Percentiles rank a stretch among this genome's conserved stretches.
Evolutionary conservation across 2,797 vertebrate genomes (phyloP).

Genomic region (Siniperca scherzeri): DNA sequence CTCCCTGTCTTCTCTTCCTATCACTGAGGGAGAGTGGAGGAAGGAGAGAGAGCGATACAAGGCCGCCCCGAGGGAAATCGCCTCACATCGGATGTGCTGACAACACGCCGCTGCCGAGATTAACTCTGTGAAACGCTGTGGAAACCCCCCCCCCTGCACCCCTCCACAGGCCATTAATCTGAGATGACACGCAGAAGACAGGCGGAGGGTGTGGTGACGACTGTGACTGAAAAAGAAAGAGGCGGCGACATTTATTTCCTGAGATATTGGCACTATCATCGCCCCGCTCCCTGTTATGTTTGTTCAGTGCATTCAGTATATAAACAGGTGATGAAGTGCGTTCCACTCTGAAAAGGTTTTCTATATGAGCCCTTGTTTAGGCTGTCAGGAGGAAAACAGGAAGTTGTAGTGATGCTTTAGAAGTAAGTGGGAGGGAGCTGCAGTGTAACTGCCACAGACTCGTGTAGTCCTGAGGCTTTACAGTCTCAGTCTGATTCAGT

Average conservation of each 20-base stretch:
- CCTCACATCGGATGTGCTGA: slow-evolving; percentile 54
- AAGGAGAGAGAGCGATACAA: slow-evolving; percentile 9
- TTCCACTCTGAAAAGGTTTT: slow-evolving; percentile 1
- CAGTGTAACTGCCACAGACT: neutral
- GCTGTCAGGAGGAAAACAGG: neutral
- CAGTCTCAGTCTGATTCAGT: neutral
- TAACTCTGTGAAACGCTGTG: slow-evolving; percentile 49
- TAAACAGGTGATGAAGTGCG: slow-evolving; percentile 24
- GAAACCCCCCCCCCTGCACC: slow-evolving; percentile 41
- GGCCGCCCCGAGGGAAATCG: slow-evolving; percentile 53
- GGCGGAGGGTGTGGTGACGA: slow-evolving; percentile 13
- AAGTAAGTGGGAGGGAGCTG: neutral
- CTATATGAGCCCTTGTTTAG: slow-evolving; percentile 8
- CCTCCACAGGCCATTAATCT: slow-evolving; percentile 61
- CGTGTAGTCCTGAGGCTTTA: slow-evolving; percentile 5
- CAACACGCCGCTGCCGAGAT: slow-evolving; percentile 55
- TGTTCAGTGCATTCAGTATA: neutral
- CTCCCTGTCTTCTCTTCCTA: neutral
- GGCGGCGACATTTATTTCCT: slow-evolving; percentile 25
- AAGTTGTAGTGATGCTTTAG: slow-evolving; percentile 4
- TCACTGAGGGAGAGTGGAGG: neutral
- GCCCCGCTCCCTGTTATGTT: slow-evolving; percentile 25
- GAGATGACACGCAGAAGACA: slow-evolving; percentile 43
- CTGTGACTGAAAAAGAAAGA: slow-evolving; percentile 21
- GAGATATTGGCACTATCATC: slow-evolving; percentile 26